Evolutionary conservation across 2,888 invertebrate genomes (phyloP).

Genomic region (Ophonus ardosiacus): DNA sequence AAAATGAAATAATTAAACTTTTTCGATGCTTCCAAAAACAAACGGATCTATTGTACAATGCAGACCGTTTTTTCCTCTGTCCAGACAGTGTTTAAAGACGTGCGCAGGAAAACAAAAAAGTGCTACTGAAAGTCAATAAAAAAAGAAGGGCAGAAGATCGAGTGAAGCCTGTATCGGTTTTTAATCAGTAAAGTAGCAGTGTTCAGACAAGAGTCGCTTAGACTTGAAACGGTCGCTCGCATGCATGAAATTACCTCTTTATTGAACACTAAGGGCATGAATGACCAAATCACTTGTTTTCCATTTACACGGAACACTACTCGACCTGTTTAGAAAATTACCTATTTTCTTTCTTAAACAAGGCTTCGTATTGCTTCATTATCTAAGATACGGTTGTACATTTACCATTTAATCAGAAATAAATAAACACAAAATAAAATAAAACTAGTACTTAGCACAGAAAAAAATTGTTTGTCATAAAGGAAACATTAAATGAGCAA

Average conservation of each 20-base stretch:
- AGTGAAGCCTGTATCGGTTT: constrained; percentile 27
- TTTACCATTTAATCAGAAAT: too few relatives aligned
- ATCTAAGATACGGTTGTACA: not conserved
- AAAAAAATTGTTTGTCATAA: too few relatives aligned
- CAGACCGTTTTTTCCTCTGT: not conserved
- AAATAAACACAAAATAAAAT: too few relatives aligned
- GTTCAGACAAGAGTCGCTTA: not conserved
- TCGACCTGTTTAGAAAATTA: constrained; percentile 23
- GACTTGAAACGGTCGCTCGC: constrained; percentile 16
- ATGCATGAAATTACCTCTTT: constrained; percentile 50
- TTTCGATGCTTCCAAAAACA: not conserved
- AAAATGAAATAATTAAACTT: not conserved
- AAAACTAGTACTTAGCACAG: too few relatives aligned
- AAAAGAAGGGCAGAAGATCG: not conserved
- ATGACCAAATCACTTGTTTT: constrained; percentile 24
- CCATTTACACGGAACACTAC: constrained; percentile 10
- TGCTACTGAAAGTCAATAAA: not conserved
- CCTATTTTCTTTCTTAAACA: not conserved
- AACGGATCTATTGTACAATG: not conserved
- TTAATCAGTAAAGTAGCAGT: constrained; percentile 37
- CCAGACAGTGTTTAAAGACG: not conserved
- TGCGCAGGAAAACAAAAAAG: not conserved
- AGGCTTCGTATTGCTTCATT: not conserved
- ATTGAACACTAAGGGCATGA: constrained; percentile 40
- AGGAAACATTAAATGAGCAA: too few relatives aligned